A percentile compares a stretch with the other conserved stretches of the same genome.
phyloP scores from a whole-genome alignment of 1,140 invertebrate genomes.

The Trigoniulus corallinus region DNA sequence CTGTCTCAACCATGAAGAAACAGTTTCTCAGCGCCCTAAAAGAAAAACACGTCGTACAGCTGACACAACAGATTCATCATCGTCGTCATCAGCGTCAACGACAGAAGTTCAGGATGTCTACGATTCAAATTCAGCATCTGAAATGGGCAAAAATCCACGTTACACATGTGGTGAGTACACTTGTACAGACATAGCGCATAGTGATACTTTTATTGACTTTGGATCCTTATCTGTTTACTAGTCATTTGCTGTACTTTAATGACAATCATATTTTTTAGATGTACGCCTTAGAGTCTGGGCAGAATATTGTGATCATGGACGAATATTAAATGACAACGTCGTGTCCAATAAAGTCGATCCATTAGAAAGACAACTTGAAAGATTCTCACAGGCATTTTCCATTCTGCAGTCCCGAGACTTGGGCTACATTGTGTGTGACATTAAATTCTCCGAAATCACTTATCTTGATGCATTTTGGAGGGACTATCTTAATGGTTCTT shows the following conservation, averaged over 20 bases:
- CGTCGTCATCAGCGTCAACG: not conserved
- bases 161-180: too few relatives aligned
- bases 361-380: constrained; percentile 23
- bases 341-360: constrained; percentile 20
- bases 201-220: not conserved
- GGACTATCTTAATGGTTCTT: constrained; percentile 26
- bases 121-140: not conserved
- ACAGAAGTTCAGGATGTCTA: not conserved
- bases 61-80: not conserved
- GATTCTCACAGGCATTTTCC: constrained; percentile 23
- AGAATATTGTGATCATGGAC: constrained; percentile 17
- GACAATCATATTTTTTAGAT: constrained; percentile 5
- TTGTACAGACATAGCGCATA: not conserved
- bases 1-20: not conserved
- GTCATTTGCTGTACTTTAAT: not conserved
- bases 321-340: constrained; percentile 19
- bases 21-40: not conserved
- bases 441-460: constrained; percentile 26
- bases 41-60: not conserved
- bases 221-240: not conserved
- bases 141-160: not conserved
- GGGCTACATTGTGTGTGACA: constrained; percentile 26
- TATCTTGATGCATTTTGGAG: constrained; percentile 28
- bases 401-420: constrained; percentile 24
- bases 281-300: constrained; percentile 14